These are phyloP conservation scores for Dendroctonus valens DNA, from an alignment of 1,140 invertebrate species.

Conservation along the genomic window DNA sequence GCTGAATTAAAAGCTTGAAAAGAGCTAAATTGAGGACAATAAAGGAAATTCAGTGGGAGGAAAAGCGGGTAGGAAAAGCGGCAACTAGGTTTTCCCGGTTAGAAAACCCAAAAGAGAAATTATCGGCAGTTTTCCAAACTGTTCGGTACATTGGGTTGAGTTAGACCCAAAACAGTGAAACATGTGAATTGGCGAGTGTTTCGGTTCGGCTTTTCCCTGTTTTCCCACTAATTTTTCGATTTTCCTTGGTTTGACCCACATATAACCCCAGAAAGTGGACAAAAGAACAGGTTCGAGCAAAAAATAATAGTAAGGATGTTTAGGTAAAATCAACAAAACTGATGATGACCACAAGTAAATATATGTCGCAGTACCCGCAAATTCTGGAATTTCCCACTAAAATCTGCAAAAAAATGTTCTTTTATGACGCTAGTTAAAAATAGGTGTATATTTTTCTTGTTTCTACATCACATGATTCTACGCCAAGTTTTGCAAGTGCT, in stretches of 20 bases:
- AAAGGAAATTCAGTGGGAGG: neutral
- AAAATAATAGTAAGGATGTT: too few relatives aligned
- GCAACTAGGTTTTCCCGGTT: conserved; percentile 21
- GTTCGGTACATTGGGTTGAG: conserved; percentile 15
- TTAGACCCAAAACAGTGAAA: conserved; percentile 8
- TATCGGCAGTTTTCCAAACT: conserved; percentile 30
- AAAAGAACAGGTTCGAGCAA: neutral
- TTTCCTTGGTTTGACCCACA: conserved; percentile 26
- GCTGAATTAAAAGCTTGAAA: too few relatives aligned
- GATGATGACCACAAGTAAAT: too few relatives aligned
- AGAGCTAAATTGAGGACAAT: too few relatives aligned
- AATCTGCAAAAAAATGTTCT: too few relatives aligned
- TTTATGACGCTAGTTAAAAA: too few relatives aligned
- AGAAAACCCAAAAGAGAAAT: conserved; percentile 22
- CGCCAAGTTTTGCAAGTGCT: too few relatives aligned
- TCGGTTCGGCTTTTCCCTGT: conserved; percentile 7
- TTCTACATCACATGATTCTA: too few relatives aligned
- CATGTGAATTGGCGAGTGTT: conserved; percentile 18
- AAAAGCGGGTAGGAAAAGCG: conserved; percentile 8
- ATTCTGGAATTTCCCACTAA: too few relatives aligned
- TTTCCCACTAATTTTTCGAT: conserved; percentile 9
- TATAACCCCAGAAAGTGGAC: conserved; percentile 21
- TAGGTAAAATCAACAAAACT: too few relatives aligned
- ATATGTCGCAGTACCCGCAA: too few relatives aligned
- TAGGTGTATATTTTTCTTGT: too few relatives aligned